phyloP scores from a whole-genome alignment of 92 coral and sea anemone species.

The Actinernus sp. region DNA sequence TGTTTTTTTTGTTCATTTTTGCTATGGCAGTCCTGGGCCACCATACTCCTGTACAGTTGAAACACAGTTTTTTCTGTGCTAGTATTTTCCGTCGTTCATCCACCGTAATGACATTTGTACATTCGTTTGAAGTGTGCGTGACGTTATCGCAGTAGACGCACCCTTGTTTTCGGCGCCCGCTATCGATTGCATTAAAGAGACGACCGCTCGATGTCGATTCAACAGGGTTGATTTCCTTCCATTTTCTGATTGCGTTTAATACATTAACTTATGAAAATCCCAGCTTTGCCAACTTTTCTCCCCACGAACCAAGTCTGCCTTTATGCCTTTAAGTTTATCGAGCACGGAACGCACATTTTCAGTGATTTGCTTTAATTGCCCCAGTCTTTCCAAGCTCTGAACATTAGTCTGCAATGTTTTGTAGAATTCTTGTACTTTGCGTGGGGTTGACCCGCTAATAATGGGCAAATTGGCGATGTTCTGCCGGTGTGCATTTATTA shows the following conservation, averaged over 20 bases:
- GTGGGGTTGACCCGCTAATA: conserved; percentile 38
- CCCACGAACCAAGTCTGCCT: conserved; percentile 62
- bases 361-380: conserved; percentile 42
- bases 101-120: conserved; percentile 25
- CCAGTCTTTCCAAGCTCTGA: conserved; percentile 54
- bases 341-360: conserved; percentile 40
- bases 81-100: conserved; percentile 54
- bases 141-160: conserved; percentile 56
- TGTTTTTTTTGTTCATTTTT: too few relatives aligned
- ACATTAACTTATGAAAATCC: too few relatives aligned
- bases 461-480: conserved; percentile 62
- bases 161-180: too few relatives aligned
- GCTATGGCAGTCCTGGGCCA: too few relatives aligned
- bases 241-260: too few relatives aligned
- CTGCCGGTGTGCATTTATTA: conserved; percentile 42
- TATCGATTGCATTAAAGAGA: too few relatives aligned
- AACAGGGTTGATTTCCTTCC: conserved; percentile 62
- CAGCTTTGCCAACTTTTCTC: conserved; percentile 64
- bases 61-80: conserved; percentile 49
- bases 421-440: conserved; percentile 54
- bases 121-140: conserved; percentile 50
- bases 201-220: too few relatives aligned
- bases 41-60: conserved; percentile 60
- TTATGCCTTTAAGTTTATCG: conserved; percentile 58
- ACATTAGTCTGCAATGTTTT: conserved; percentile 43